A percentile compares a stretch with the other conserved stretches of the same genome.
phyloP scores from a whole-genome alignment of 2,888 invertebrate species.

The Volucella inflata region DNA sequence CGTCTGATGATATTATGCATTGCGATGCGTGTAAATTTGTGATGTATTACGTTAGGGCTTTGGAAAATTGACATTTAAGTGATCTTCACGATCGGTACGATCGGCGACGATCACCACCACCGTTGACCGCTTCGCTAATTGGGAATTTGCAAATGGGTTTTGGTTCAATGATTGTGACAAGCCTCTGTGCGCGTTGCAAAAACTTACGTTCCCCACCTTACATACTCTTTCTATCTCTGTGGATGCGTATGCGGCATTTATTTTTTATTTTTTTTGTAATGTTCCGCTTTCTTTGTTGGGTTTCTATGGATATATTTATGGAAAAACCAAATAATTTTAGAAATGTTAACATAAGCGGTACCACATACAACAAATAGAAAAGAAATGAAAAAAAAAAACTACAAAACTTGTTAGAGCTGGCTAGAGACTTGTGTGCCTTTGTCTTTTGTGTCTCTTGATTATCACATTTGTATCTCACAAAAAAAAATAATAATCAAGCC shows the following conservation, averaged over 20 bases:
- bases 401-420: conserved; percentile 51
- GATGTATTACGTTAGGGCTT: conserved; percentile 46
- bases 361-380: background rate
- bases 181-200: conserved; percentile 36
- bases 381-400: conserved; percentile 21
- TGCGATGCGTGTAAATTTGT: conserved; percentile 42
- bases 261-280: background rate
- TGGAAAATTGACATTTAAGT: conserved; percentile 39
- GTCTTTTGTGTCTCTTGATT: conserved; percentile 64
- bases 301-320: conserved; percentile 41
- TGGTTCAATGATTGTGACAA: background rate
- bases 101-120: background rate
- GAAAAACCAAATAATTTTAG: conserved; percentile 66
- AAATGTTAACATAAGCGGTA: conserved; percentile 58
- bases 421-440: conserved; percentile 5
- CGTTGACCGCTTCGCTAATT: conserved; percentile 15
- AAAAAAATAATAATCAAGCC: conserved; percentile 28
- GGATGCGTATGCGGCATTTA: conserved; percentile 4
- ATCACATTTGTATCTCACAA: conserved; percentile 56
- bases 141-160: conserved; percentile 22
- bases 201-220: background rate
- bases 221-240: background rate
- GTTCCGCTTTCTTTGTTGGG: conserved; percentile 46
- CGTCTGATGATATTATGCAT: conserved; percentile 43
- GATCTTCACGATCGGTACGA: conserved; percentile 3